phyloP scores from a whole-genome alignment of 2,113 vertebrate genomes.

The Sylvia atricapilla region DNA sequence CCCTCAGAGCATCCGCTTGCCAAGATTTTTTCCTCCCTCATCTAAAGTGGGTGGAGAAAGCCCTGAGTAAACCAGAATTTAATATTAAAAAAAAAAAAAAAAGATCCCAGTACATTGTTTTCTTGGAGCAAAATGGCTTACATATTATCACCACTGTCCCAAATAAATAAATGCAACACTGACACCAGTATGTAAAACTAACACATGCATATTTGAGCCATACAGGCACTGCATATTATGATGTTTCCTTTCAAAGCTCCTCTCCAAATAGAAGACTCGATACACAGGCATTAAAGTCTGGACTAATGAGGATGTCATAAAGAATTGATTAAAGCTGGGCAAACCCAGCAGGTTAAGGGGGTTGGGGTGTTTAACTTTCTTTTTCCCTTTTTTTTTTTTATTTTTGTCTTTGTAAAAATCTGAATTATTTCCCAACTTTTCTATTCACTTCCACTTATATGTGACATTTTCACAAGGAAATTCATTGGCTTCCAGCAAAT shows the following conservation, averaged over 20 bases:
- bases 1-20: slow-evolving; percentile 45
- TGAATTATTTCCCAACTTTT: slow-evolving; percentile 6
- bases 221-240: slow-evolving; percentile 9
- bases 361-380: background rate
- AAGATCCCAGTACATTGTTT: slow-evolving; percentile 41
- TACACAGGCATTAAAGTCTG: slow-evolving; percentile 28
- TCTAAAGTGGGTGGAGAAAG: slow-evolving; percentile 59
- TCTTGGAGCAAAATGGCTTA: slow-evolving; percentile 25
- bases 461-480: background rate
- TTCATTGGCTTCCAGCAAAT: slow-evolving; percentile 10
- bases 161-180: slow-evolving; percentile 49
- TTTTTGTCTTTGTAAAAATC: background rate
- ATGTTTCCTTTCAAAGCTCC: slow-evolving; percentile 48
- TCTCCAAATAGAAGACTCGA: slow-evolving; percentile 49
- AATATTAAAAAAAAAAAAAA: slow-evolving; percentile 57
- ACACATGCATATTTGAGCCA: slow-evolving; percentile 55
- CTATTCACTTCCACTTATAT: background rate
- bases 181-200: slow-evolving; percentile 64
- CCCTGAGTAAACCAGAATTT: slow-evolving; percentile 52
- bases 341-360: slow-evolving; percentile 8
- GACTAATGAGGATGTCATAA: slow-evolving; percentile 48
- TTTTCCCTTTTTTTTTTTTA: background rate
- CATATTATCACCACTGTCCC: slow-evolving; percentile 42
- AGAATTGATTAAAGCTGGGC: slow-evolving; percentile 59
- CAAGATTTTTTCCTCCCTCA: slow-evolving; percentile 63